Conservation (phyloP, 2,113 vertebrate species). For the Phycodurus eques region DNA sequence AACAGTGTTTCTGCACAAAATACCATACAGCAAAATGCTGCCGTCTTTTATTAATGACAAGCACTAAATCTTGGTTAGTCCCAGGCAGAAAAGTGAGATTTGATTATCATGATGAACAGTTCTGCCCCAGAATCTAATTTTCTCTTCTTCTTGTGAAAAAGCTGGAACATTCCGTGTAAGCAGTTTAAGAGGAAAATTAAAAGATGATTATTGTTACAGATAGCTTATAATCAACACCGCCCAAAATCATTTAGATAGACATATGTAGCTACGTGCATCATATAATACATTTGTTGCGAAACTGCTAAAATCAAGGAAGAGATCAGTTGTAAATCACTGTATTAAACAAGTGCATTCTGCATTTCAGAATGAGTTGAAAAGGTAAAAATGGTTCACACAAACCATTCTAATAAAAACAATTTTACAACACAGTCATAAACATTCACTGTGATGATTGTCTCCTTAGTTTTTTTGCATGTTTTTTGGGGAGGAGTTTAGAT, state of each 20-base stretch:
- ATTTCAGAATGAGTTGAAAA: background rate
- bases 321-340: background rate
- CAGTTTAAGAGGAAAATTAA: constrained; percentile 6
- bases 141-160: background rate
- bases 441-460: background rate
- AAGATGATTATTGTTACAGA: constrained; percentile 1
- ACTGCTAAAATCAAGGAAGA: background rate
- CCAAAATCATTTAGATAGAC: constrained; percentile 10
- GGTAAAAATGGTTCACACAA: background rate
- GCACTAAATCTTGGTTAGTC: background rate
- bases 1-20: constrained; percentile 48
- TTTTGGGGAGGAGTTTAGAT: background rate
- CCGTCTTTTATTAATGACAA: background rate
- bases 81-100: constrained; percentile 3
- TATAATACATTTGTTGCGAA: background rate
- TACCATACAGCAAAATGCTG: background rate
- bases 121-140: background rate
- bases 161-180: background rate
- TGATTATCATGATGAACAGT: constrained; percentile 11
- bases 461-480: background rate
- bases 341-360: background rate
- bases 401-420: background rate
- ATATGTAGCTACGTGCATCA: background rate
- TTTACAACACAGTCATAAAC: background rate
- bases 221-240: constrained; percentile 10